Evolutionary conservation across 2,888 invertebrate species (phyloP), one percentile per base, ranked within the genome.

Genomic region (Lasioglossum morio): DNA sequence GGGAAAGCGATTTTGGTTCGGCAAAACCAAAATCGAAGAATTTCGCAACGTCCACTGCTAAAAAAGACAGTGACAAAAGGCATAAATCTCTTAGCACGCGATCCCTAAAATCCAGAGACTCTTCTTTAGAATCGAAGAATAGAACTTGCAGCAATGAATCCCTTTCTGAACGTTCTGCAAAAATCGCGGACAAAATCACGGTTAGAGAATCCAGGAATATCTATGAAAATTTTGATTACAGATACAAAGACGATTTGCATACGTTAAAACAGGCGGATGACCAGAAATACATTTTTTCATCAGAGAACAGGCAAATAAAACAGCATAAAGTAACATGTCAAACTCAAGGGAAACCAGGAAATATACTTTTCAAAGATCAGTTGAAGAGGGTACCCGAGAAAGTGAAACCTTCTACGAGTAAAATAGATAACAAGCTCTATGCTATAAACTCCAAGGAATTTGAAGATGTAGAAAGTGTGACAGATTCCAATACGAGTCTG

Each of bases 41-140:
- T 86, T 91, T 93, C 63, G 84, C 88, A 34, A 92, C 92, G 0
- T 93, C 94, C n/a, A 92, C 93, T 5, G 60, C 53, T 37, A 94
- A 91, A 78, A 95, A 94, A 80, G 93, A 94, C 72, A 94, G 91
- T 0, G 94, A 94, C 4, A 93, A 92, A 85, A 90, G 89, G 77
- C 87, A 92, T 12, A 92, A 92, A 57, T 91, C 91, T 69, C 81
- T 85, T 60, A 92, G 91, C 60, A 85, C 88, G 72, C 90, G 93
- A 73, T 89, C 89, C 60, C 81, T 88, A 30, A 94, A 92, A 85
- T 88, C 90, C 12, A 85, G 92, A 79, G 93, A 94, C 27, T 92
- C 88, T 72, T 92, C 91, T 70, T 79, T 91, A 27, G 94, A 94
- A 43, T 90, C 90, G 16, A 93, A 92, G 77, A 89, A 87, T n/a